Evolutionary conservation across 2,113 vertebrate genomes (phyloP).

Genomic region (Microcebus tavaratra): DNA sequence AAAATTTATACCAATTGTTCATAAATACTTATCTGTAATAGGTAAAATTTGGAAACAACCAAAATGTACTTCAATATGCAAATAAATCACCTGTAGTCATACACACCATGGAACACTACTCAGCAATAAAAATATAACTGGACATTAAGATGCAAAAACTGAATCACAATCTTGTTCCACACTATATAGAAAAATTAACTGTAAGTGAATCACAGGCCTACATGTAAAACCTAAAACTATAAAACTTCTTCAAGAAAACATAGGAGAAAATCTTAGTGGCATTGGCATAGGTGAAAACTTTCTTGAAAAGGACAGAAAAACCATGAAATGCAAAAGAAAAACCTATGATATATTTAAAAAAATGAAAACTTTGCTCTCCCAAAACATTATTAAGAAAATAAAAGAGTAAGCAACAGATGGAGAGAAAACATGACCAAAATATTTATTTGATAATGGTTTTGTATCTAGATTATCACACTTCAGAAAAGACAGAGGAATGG

Average conservation of each 20-base stretch:
- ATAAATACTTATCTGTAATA: neutral
- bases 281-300: neutral
- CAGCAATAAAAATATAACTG: neutral
- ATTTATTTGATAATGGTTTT: neutral
- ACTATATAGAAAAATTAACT: neutral
- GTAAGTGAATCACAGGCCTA: neutral
- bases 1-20: neutral
- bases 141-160: neutral
- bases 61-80: too few relatives aligned
- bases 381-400: neutral
- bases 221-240: neutral
- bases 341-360: neutral
- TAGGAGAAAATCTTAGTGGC: neutral
- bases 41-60: too few relatives aligned
- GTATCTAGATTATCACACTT: neutral
- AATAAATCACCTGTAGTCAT: too few relatives aligned
- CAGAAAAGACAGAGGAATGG: neutral
- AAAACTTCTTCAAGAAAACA: neutral
- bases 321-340: neutral
- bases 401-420: neutral
- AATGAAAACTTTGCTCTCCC: neutral
- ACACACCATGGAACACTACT: neutral
- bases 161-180: neutral
- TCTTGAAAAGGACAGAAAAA: neutral
- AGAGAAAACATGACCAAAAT: neutral